Evolutionary conservation across 2,888 invertebrate species (phyloP).

Genomic region (Dryobota labecula): DNA sequence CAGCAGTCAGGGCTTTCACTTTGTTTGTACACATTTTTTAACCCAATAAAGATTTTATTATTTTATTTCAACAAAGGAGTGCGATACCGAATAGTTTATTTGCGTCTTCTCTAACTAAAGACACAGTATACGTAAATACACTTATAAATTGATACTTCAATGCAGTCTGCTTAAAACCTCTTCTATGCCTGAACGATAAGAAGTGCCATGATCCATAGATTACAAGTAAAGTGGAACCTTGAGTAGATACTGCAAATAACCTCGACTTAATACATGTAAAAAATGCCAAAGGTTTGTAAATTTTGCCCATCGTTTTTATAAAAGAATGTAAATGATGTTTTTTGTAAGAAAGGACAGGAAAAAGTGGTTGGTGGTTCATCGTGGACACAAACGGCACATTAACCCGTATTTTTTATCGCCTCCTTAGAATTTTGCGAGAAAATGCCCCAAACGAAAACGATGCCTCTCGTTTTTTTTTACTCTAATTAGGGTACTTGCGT

Average conservation of each 20-base stretch:
- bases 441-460: conserved; percentile 31
- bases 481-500: conserved; percentile 2
- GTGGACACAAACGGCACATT: conserved; percentile 48
- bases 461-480: conserved; percentile 40
- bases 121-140: background rate
- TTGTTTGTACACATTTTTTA: no score
- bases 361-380: conserved; percentile 42
- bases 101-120: background rate
- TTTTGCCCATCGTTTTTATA: conserved; percentile 16
- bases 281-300: conserved; percentile 20
- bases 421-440: conserved; percentile 35
- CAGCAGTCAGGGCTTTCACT: no score
- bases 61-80: background rate
- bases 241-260: background rate
- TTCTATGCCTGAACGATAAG: conserved; percentile 29
- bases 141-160: background rate
- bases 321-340: conserved; percentile 51
- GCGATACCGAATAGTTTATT: background rate
- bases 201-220: conserved; percentile 27
- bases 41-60: no score
- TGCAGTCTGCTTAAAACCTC: background rate
- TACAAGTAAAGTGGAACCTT: conserved; percentile 14
- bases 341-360: conserved; percentile 32
- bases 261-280: background rate
- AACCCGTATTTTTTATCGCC: conserved; percentile 48